Evolutionary conservation across 2,797 vertebrate species (phyloP), one percentile per base, ranked within the genome.

Genomic region (Halcyon badia): DNA sequence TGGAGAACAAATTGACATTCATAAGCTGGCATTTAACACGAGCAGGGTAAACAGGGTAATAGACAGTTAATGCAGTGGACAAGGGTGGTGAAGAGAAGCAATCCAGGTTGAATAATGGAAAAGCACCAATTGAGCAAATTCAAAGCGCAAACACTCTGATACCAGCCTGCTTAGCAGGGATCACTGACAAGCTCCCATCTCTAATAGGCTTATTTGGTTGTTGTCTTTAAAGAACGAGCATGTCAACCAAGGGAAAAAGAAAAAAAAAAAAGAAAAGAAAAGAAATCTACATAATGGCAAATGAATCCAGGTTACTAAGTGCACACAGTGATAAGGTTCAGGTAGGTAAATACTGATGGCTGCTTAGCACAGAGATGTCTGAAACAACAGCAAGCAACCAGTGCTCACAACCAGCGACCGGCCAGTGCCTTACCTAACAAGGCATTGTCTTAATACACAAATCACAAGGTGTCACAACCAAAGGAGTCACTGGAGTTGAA

Each of bases 1-100:
- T 99, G 94, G 97, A 98, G 94, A 97, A 93, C 96, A 98, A 98
- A 98, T 83, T 98, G 97, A 98, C 98, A 98, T 97, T 97, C 97
- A 97, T 96, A 95, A 97, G 97, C 97, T 89, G 94, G 87, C 92
- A 41, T 87, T 94, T 91, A 96, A 89, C 97, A 96, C 87, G 88
- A 93, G 94, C 94, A 97, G 1, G 57, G 96, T 89, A 97, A 98
- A 98, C 95, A 97, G 66, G 95, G 92, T 97, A 97, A 98, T 98
- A 98, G 95, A 95, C 92, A 94, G 94, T 96, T 97, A 97, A 98
- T 98, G 98, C 95, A 97, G 87, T 24, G 70, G 94, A 58, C 70
- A 75, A 82, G 89, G 87, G 73, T 4, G 35, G 65, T 14, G 94
- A 95, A 84, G 77, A 90, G 94, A 28, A 94, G 95, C 91, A 95